phyloP scores from a whole-genome alignment of 2,113 vertebrate species.

The Antechinus flavipes region DNA sequence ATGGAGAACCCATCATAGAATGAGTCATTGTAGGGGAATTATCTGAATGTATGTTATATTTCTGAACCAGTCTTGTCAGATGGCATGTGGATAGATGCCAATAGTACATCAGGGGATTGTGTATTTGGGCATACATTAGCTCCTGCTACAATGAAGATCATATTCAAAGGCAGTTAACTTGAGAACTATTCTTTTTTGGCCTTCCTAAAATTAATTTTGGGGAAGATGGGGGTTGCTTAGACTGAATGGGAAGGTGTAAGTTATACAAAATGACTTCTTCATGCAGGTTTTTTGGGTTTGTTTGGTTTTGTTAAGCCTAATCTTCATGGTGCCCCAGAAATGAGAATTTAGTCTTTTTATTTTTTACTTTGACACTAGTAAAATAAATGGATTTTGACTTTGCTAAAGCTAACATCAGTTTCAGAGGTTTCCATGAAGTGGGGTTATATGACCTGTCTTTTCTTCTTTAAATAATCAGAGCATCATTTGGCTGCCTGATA shows the following conservation, averaged over 20 bases:
- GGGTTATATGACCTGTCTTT: constrained; percentile 30
- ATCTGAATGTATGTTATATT: not conserved
- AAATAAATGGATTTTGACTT: constrained; percentile 36
- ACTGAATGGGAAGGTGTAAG: too few relatives aligned
- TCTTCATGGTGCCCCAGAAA: not conserved
- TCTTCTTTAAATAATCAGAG: constrained; percentile 8
- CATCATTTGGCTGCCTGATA: not conserved
- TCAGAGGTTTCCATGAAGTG: constrained; percentile 26
- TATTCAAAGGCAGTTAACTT: constrained; percentile 52
- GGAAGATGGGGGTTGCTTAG: too few relatives aligned
- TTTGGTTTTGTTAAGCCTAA: not conserved
- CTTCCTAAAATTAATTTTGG: constrained; percentile 11
- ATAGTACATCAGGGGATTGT: not conserved
- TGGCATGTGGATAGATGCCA: not conserved
- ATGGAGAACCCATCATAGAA: not conserved
- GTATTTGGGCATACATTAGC: not conserved
- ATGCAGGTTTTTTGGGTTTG: not conserved
- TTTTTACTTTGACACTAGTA: not conserved
- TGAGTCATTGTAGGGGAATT: not conserved
- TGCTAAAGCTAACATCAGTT: constrained; percentile 20
- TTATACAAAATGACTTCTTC: not conserved
- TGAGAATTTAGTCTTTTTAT: not conserved
- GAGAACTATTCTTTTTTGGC: constrained; percentile 32
- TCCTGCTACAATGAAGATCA: constrained; percentile 32
- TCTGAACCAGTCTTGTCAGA: constrained; percentile 33